Evolutionary conservation across 2,888 invertebrate genomes (phyloP).

Genomic region (Leucophenga montana): DNA sequence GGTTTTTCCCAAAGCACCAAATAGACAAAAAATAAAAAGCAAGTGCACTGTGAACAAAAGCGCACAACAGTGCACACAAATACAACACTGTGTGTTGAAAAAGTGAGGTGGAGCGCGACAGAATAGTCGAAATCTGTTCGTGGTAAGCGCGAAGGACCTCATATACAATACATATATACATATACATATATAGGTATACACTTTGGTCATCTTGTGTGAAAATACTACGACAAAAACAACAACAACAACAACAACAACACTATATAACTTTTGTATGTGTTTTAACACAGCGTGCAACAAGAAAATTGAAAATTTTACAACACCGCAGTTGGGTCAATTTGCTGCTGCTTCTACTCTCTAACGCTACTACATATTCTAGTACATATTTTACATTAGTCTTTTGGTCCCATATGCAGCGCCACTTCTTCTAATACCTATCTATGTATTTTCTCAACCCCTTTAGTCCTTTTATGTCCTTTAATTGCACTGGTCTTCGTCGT

Average conservation of each 20-base stretch:
- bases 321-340: neutral
- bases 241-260: neutral
- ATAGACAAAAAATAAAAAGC: slow-evolving; percentile 37
- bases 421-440: neutral
- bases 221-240: slow-evolving; percentile 5
- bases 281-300: neutral
- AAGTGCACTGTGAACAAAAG: slow-evolving; percentile 28
- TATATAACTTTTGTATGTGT: too few relatives aligned
- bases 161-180: neutral
- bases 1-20: slow-evolving; percentile 29
- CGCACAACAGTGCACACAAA: slow-evolving; percentile 11
- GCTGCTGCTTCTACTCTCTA: neutral
- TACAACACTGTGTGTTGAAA: too few relatives aligned
- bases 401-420: slow-evolving; percentile 2
- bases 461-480: too few relatives aligned
- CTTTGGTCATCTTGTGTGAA: slow-evolving; percentile 21
- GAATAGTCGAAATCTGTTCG: neutral
- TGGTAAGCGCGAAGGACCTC: neutral
- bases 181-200: too few relatives aligned
- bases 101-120: neutral
- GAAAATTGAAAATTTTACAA: slow-evolving; percentile 27
- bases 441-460: neutral
- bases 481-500: too few relatives aligned
- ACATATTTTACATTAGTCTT: too few relatives aligned
- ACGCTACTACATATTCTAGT: neutral